Evolutionary conservation across 2,113 vertebrate species (phyloP).

Genomic region (Corapipo altera): DNA sequence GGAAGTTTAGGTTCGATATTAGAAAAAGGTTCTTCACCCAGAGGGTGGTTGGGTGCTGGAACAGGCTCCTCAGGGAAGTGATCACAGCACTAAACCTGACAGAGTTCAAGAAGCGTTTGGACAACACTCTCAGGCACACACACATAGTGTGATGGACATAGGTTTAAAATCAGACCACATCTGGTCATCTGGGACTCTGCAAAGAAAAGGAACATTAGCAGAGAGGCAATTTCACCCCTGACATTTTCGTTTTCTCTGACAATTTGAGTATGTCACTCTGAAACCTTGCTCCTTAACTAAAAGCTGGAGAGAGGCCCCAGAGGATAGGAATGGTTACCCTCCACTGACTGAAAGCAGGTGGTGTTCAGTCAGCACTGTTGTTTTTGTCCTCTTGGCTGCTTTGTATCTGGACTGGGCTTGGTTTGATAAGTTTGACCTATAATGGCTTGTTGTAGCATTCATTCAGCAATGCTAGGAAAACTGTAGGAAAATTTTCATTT

Average conservation of each 20-base stretch:
- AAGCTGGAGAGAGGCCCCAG: neutral
- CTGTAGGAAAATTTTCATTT: neutral
- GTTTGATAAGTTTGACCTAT: neutral
- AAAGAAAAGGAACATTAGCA: neutral
- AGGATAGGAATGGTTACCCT: neutral
- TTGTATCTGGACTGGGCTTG: neutral
- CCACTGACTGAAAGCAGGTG: neutral
- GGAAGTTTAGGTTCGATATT: neutral
- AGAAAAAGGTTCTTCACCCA: neutral
- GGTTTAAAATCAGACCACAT: neutral
- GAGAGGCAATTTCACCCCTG: neutral
- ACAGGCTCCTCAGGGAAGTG: neutral
- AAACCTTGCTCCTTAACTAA: neutral
- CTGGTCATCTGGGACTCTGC: neutral
- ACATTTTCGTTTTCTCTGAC: neutral
- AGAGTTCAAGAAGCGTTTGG: neutral
- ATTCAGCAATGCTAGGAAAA: neutral
- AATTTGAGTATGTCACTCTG: neutral
- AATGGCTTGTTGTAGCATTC: neutral
- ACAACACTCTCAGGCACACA: neutral
- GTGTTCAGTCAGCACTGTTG: neutral
- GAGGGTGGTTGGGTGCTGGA: neutral
- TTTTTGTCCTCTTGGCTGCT: neutral
- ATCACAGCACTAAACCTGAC: neutral
- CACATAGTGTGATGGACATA: neutral